Base-by-base conservation (phyloP, 1,140 invertebrate genomes). In the Stratiolaelaps scimitus region DNA sequence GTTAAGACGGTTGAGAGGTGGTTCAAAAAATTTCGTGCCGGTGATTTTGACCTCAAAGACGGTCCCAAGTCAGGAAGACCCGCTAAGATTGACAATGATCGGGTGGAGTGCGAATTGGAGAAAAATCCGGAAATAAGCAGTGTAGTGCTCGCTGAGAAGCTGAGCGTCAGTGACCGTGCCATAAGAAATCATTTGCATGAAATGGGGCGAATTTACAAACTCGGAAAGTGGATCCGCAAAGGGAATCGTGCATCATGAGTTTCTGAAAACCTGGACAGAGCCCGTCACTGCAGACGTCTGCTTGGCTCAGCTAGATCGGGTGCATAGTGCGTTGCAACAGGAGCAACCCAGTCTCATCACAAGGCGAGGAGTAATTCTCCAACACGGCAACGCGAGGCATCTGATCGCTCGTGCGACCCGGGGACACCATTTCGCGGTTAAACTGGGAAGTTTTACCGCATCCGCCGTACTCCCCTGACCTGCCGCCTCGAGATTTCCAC, bases 191-290 rank as follows among this genome's bases (percentile, higher is more conserved):
- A 45, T n/a, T n/a, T 45, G 44, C 44, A 45, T 45, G n/a, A 45
- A 45, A 45, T 45, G 44, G n/a, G n/a, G 13, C 44, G 13, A 45
- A n/a, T n/a, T n/a, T n/a, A n/a, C n/a, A n/a, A n/a, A n/a, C n/a
- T n/a, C n/a, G n/a, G n/a, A n/a, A n/a, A n/a, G n/a, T n/a, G n/a
- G n/a, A n/a, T n/a, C n/a, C n/a, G n/a, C n/a, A n/a, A n/a, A n/a
- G n/a, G n/a, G n/a, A n/a, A n/a, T n/a, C n/a, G n/a, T n/a, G n/a
- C n/a, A n/a, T n/a, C n/a, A n/a, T n/a, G n/a, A n/a, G n/a, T n/a
- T n/a, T 45, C 44, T 45, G 44, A n/a, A 45, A 45, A n/a, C 44
- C n/a, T 45, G 44, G 44, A 45, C 13, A 45, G 44, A 45, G n/a
- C 44, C 13, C 13, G 44, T n/a, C 13, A n/a, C 13, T 13, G 13